Evolutionary conservation across 2,113 vertebrate species (phyloP), one percentile per base, ranked within the genome.

Genomic region (Rhabdornis inornatus): DNA sequence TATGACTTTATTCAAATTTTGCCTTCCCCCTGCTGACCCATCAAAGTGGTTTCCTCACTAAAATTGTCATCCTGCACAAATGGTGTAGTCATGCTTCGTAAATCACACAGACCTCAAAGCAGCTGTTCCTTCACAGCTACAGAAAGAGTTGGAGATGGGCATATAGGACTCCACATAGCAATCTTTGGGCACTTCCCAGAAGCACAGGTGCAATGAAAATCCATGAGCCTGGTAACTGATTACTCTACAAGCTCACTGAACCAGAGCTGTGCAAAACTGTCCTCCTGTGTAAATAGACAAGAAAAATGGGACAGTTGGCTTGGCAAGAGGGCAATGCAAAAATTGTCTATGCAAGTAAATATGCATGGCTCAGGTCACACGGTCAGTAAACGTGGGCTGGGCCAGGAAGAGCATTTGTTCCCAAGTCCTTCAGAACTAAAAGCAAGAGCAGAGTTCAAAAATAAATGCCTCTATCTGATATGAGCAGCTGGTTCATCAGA

Each of bases 171-270:
- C 27, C 20, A 45, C 39, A 39, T 22, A 87, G 53, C 50, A 91
- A 66, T 66, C 63, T 81, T 78, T 93, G 82, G 86, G 89, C 33
- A 27, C 49, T 64, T 78, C 92, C 92, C 87, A 97, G 83, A 69
- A 94, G 82, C 82, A 80, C 78, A 80, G 79, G 94, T 94, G 87
- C 79, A 35, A 39, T 83, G 90, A 68, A 95, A 95, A 94, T 87
- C 90, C 75, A 63, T 57, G 10, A 65, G 45, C 35, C 61, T 77
- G 35, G 50, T 79, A 85, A 65, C 55, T 74, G 55, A 74, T 80
- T 83, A 70, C 86, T 72, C 45, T 50, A 50, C 24, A 31, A 55
- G 68, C 39, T 95, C 89, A 74, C 39, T 81, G 92, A 94, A 78
- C 72, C 65, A 71, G 55, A 66, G 47, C 74, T 84, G n/a, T 60